Conservation (phyloP, 2,888 invertebrate genomes). For the Leistus spinibarbis region DNA sequence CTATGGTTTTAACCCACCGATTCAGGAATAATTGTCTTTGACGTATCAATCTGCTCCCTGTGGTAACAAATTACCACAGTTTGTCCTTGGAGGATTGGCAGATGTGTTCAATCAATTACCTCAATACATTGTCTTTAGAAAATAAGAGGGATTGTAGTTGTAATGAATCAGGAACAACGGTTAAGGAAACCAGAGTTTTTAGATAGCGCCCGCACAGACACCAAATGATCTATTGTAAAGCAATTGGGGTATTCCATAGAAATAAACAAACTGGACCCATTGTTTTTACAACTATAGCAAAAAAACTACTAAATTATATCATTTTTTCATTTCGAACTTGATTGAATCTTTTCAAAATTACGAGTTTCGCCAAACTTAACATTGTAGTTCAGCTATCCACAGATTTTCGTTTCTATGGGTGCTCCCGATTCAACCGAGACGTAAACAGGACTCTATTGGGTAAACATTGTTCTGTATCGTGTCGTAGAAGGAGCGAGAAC, state of each 20-base stretch:
- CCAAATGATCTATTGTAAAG: background rate
- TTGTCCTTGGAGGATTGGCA: background rate
- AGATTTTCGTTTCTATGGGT: background rate
- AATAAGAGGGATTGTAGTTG: background rate
- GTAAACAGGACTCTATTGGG: background rate
- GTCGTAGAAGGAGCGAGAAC: background rate
- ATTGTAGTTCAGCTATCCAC: background rate
- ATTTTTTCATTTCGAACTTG: too few species aligned
- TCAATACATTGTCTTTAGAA: background rate
- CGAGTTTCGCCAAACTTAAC: too few species aligned
- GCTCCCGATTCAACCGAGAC: background rate
- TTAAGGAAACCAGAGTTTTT: background rate
- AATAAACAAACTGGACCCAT: too few species aligned
- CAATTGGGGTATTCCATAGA: background rate
- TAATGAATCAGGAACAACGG: background rate
- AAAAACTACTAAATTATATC: too few species aligned
- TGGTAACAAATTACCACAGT: background rate
- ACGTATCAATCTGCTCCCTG: background rate
- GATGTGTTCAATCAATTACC: background rate
- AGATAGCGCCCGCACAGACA: background rate
- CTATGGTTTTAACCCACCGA: too few species aligned
- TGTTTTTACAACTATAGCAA: too few species aligned
- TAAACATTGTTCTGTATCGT: background rate
- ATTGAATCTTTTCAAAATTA: too few species aligned
- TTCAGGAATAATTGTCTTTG: background rate